Evolutionary conservation across 2,113 vertebrate species (phyloP).

Genomic region (Scomber scombrus): DNA sequence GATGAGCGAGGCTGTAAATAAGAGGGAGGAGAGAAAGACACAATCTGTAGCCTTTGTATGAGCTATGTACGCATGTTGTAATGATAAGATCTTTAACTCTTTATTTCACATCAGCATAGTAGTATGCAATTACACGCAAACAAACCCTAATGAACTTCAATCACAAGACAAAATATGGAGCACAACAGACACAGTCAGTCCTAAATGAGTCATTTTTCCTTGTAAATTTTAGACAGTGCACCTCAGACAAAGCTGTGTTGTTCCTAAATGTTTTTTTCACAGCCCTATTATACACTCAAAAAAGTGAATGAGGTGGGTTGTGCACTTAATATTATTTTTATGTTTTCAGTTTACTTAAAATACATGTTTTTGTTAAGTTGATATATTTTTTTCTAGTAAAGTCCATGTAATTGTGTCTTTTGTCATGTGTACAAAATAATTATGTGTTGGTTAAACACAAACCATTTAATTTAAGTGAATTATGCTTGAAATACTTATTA

Average conservation of each 20-base stretch:
- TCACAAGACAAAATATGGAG: slow-evolving; percentile 36
- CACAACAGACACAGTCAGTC: slow-evolving; percentile 17
- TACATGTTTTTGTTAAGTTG: too few species aligned
- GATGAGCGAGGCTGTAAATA: background rate
- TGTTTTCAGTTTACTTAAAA: too few species aligned
- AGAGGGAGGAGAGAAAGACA: background rate
- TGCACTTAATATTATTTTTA: too few species aligned
- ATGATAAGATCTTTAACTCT: slow-evolving; percentile 10
- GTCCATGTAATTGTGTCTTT: too few species aligned
- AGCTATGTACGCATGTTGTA: slow-evolving; percentile 14
- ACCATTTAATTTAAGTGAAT: too few species aligned
- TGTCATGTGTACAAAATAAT: too few species aligned
- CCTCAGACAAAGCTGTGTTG: slow-evolving; percentile 11
- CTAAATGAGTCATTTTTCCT: slow-evolving; percentile 47
- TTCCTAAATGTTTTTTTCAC: background rate
- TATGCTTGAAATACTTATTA: too few species aligned
- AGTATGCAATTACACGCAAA: background rate
- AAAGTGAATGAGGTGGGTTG: too few species aligned
- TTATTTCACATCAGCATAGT: slow-evolving; percentile 34
- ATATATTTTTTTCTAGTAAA: too few species aligned
- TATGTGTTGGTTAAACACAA: too few species aligned
- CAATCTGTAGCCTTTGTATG: slow-evolving; percentile 6
- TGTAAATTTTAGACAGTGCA: slow-evolving; percentile 33
- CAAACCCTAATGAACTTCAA: slow-evolving; percentile 35
- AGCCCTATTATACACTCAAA: background rate